phyloP scores from a whole-genome alignment of 1,140 invertebrate species.

The Lordiphosa stackelbergi region DNA sequence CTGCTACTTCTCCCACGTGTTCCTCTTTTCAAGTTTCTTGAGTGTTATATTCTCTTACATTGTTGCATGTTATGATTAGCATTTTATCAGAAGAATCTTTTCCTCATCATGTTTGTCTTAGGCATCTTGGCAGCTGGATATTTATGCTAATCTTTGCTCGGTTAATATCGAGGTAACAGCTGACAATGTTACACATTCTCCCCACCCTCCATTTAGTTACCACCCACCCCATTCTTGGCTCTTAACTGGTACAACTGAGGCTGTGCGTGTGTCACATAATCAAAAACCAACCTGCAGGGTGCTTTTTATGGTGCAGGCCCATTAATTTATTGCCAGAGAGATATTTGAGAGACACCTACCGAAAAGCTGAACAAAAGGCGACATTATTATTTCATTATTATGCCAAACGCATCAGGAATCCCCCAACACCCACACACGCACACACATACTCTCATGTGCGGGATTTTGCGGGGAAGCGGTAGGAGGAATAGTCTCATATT shows the following conservation, averaged over 20 bases:
- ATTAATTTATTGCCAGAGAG: conserved; percentile 68
- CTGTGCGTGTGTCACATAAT: conserved; percentile 52
- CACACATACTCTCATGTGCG: conserved; percentile 7
- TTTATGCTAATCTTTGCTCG: conserved; percentile 61
- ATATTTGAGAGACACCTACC: conserved; percentile 56
- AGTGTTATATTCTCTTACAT: conserved; percentile 31
- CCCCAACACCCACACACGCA: conserved; percentile 21
- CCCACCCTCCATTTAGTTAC: not conserved
- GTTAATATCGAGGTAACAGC: conserved; percentile 53
- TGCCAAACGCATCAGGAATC: conserved; percentile 63
- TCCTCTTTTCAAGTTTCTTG: conserved; percentile 21
- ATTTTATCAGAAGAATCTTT: conserved; percentile 66
- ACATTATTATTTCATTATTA: conserved; percentile 76
- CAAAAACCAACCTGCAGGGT: conserved; percentile 51
- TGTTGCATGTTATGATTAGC: conserved; percentile 60
- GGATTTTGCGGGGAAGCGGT: conserved; percentile 2
- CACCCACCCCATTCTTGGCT: conserved; percentile 2
- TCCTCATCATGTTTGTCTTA: conserved; percentile 51
- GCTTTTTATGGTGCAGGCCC: conserved; percentile 66
- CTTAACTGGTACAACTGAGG: conserved; percentile 40
- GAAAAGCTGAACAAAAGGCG: conserved; percentile 60
- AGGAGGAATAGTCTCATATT: conserved; percentile 23
- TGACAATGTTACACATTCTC: conserved; percentile 33
- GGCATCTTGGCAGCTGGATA: conserved; percentile 41
- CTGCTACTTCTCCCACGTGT: conserved; percentile 7